These are phyloP conservation scores for Barbus barbus DNA, from an alignment of 2,113 vertebrate species.

Conservation along the genomic window DNA sequence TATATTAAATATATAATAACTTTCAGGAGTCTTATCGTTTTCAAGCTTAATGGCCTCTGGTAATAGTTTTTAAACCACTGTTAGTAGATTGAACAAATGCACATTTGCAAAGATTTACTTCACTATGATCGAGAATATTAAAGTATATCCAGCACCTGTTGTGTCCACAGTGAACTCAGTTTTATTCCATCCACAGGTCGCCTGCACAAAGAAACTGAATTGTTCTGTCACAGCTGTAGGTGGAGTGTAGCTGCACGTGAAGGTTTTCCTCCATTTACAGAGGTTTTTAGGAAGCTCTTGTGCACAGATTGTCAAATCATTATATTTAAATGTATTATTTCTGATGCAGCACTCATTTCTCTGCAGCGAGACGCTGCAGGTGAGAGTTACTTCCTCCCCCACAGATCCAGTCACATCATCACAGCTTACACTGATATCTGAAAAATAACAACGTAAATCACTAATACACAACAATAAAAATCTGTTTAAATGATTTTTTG, in stretches of 20 bases:
- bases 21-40: too few relatives aligned
- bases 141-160: too few relatives aligned
- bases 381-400: neutral
- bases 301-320: accelerated
- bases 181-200: accelerated
- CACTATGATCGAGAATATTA: too few relatives aligned
- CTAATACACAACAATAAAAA: too few relatives aligned
- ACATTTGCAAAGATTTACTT: too few relatives aligned
- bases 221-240: neutral
- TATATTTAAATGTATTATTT: too few relatives aligned
- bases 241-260: neutral
- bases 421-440: neutral
- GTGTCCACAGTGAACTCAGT: too few relatives aligned
- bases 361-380: neutral
- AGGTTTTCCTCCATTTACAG: neutral
- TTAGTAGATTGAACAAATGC: too few relatives aligned
- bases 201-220: neutral
- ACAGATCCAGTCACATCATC: neutral
- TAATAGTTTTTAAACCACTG: too few relatives aligned
- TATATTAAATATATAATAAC: too few relatives aligned
- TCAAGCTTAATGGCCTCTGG: too few relatives aligned
- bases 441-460: neutral
- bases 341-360: accelerated
- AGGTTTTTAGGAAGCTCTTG: accelerated
- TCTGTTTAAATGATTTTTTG: too few relatives aligned